Percentiles rank a stretch among this genome's conserved stretches.
phyloP scores from a whole-genome alignment of 1,140 invertebrate genomes.

The Drosophila nigrodunni region DNA sequence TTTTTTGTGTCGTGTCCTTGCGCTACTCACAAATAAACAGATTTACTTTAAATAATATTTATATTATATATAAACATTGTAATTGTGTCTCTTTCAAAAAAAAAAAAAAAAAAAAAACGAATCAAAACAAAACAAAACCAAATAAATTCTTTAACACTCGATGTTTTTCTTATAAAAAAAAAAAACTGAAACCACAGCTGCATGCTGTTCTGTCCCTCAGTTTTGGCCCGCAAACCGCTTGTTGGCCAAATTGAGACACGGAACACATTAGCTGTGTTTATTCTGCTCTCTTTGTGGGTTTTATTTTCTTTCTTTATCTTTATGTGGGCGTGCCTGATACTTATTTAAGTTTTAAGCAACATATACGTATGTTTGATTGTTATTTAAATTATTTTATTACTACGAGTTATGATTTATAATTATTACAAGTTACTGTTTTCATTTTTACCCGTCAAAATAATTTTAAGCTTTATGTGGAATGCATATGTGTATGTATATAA shows the following conservation, averaged over 20 bases:
- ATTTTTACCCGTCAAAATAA: conserved; percentile 65
- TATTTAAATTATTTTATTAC: conserved; percentile 11
- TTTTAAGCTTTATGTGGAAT: conserved; percentile 61
- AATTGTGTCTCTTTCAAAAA: conserved; percentile 55
- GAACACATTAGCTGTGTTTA: conserved; percentile 29
- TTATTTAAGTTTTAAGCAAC: conserved; percentile 49
- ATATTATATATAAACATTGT: conserved; percentile 64
- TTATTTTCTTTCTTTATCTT: conserved; percentile 23
- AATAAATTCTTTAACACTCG: conserved; percentile 73
- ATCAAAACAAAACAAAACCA: conserved; percentile 23
- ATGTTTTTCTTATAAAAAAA: conserved; percentile 70
- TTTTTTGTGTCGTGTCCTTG: conserved; percentile 56
- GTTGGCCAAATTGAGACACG: background rate
- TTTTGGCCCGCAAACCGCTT: background rate
- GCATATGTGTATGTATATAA: conserved; percentile 50
- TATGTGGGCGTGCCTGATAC: conserved; percentile 47
- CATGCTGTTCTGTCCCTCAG: conserved; percentile 9
- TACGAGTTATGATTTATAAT: background rate
- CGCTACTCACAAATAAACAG: conserved; percentile 40
- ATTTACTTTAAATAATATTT: conserved; percentile 27
- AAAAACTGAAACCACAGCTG: background rate
- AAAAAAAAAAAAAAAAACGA: conserved; percentile 23
- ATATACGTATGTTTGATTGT: conserved; percentile 34
- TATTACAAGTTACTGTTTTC: conserved; percentile 19
- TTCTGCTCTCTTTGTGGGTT: conserved; percentile 44